A percentile compares a stretch with the other conserved stretches of the same genome.
Conservation (phyloP, 2,113 vertebrate species). For the Glaucidium brasilianum region DNA sequence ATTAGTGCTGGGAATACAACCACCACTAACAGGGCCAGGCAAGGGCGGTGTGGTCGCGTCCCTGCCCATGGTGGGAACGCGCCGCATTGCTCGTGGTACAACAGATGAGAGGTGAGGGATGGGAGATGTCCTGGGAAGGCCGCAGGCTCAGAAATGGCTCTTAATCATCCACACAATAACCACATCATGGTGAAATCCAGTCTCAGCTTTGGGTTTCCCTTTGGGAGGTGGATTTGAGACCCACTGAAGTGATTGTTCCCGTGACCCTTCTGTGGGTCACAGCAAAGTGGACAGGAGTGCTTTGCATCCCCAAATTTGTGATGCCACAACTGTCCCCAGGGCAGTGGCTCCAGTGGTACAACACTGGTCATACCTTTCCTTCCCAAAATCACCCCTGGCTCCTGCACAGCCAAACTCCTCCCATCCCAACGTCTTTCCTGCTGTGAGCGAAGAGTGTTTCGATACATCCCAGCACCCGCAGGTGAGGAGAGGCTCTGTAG, state of each 20-base stretch:
- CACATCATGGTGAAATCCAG: rapidly evolving
- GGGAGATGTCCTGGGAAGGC: neutral
- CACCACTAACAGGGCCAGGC: rapidly evolving
- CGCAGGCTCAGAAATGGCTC: rapidly evolving
- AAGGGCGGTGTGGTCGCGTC: rapidly evolving
- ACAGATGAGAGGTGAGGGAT: neutral
- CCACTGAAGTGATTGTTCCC: rapidly evolving
- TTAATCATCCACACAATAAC: rapidly evolving
- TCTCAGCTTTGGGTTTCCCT: neutral
- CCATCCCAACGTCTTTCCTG: neutral
- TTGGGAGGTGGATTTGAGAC: neutral
- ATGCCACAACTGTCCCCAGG: neutral
- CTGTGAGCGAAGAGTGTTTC: rapidly evolving
- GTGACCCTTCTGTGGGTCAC: rapidly evolving
- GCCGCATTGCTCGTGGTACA: rapidly evolving
- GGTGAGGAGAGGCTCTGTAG: neutral
- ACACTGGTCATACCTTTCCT: neutral
- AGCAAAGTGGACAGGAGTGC: neutral
- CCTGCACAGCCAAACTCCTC: neutral
- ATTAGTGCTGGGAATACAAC: rapidly evolving
- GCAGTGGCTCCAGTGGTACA: rapidly evolving
- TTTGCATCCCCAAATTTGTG: neutral
- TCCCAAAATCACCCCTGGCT: neutral
- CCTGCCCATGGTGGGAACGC: rapidly evolving
- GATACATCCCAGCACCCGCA: rapidly evolving